Evolutionary conservation across 2,797 vertebrate species (phyloP), one percentile per base, ranked within the genome.

Genomic region (Florisuga fusca): DNA sequence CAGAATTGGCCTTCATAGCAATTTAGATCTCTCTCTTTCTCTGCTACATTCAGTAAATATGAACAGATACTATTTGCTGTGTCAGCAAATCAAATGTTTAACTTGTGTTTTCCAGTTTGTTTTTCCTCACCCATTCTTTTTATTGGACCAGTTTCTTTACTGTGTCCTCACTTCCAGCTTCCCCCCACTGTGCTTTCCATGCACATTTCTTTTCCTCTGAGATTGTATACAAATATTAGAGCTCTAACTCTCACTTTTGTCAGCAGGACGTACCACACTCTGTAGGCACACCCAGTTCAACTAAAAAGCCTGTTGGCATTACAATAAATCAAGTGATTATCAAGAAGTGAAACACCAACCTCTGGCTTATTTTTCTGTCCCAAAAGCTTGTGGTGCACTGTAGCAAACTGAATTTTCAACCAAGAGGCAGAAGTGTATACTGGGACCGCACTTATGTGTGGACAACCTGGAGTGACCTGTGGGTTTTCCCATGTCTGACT

Each of bases 271-370:
- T 94, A 82, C 91, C 0, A 3, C 61, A 77, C 55, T 92, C 86
- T 64, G 75, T 94, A 62, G 91, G 82, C 79, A 86, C 62, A 55
- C 77, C 84, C 84, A 19, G 64, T 94, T 95, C 57, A 93, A 84
- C 93, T 94, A 89, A 85, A 95, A 97, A 96, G 80, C 91, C 91
- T 64, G 83, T 94, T 93, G 92, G 80, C 94, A 93, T 81, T 84
- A 81, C 34, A 71, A 87, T 92, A 95, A 95, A 97, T 95, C 92
- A 94, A 94, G 63, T 86, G 74, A 95, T 95, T 95, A 97, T 85
- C 88, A 93, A 94, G 82, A 87, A 95, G 68, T 87, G 81, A 92
- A 93, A 88, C 94, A 84, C 87, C 92, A 93, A 46, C 43, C 61
- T 92, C 55, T 92, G 53, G 3, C 46, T 83, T 58, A 80, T 33